Evolutionary conservation across 2,113 vertebrate genomes (phyloP).

Genomic region (Hydropotes inermis): DNA sequence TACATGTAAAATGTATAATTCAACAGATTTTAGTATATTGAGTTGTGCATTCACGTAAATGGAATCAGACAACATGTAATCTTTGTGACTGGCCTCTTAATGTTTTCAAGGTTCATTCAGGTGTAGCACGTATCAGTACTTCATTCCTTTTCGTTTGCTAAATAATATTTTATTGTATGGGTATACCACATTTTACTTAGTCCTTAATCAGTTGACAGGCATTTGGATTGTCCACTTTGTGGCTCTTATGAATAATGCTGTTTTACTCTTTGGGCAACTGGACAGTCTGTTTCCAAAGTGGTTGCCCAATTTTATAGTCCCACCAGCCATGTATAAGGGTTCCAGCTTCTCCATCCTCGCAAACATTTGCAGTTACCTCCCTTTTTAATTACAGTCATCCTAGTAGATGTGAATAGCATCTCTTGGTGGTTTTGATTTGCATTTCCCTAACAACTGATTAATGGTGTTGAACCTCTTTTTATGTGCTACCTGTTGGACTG

Average conservation of each 20-base stretch:
- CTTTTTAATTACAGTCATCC: background rate
- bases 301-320: background rate
- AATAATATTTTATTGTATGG: background rate
- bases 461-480: background rate
- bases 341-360: background rate
- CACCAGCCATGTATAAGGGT: background rate
- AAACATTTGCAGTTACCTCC: background rate
- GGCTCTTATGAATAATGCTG: background rate
- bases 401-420: background rate
- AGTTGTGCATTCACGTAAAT: background rate
- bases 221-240: background rate
- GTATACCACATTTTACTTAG: background rate
- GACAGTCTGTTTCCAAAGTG: background rate
- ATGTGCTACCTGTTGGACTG: background rate
- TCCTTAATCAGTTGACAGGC: background rate
- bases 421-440: background rate
- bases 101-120: background rate
- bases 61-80: background rate
- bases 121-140: background rate
- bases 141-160: background rate
- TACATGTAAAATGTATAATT: background rate
- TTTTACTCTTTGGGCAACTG: background rate
- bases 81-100: background rate
- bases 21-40: background rate
- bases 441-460: background rate